Conservation (phyloP, 1,140 invertebrate genomes). For the Drosophila willistoni region DNA sequence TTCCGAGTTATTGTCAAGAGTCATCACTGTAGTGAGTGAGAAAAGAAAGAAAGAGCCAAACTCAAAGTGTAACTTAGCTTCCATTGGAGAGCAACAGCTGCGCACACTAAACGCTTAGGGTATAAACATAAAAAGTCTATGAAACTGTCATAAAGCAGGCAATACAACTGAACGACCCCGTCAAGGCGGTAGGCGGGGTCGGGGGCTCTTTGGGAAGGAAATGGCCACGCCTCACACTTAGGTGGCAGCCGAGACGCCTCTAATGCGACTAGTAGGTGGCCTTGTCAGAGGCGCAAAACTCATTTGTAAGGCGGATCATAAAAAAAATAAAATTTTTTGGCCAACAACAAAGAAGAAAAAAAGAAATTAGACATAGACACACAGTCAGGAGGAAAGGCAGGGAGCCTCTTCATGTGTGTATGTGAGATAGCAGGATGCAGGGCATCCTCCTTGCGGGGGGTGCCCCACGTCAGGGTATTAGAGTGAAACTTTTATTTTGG, state of each 20-base stretch:
- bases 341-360: conserved; percentile 30
- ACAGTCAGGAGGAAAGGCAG: neutral
- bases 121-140: conserved; percentile 82
- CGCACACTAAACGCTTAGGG: conserved; percentile 72
- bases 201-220: conserved; percentile 7
- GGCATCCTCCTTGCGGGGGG: neutral
- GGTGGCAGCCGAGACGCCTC: conserved; percentile 2
- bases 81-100: conserved; percentile 71
- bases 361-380: conserved; percentile 22
- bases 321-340: conserved; percentile 43
- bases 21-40: conserved; percentile 29
- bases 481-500: conserved; percentile 14
- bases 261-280: conserved; percentile 53
- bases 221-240: conserved; percentile 23
- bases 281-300: conserved; percentile 68
- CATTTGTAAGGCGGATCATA: conserved; percentile 74
- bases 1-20: neutral
- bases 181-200: conserved; percentile 38
- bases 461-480: neutral
- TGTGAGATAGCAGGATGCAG: too few relatives aligned
- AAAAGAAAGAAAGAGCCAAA: conserved; percentile 25
- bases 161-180: conserved; percentile 73
- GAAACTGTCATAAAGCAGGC: conserved; percentile 81
- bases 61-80: conserved; percentile 55
- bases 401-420: neutral